Evolutionary conservation across 2,888 invertebrate species (phyloP), one percentile per base, ranked within the genome.

Genomic region (Hartigia nigra): DNA sequence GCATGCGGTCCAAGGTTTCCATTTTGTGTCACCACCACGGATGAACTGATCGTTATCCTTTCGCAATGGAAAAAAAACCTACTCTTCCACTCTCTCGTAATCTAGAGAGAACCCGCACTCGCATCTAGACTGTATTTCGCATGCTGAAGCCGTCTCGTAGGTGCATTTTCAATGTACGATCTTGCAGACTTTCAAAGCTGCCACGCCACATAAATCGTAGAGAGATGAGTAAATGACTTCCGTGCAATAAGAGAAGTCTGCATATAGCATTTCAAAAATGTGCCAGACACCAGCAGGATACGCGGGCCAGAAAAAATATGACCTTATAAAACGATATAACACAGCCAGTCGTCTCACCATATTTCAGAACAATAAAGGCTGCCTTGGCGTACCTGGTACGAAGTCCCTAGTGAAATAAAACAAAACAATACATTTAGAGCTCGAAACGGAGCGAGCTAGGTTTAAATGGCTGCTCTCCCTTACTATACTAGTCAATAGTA

Each of bases 1-100:
- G 90, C 90, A 91, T 90, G 90, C 90, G 90, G 86, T 82, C 78
- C 14, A 74, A 72, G 75, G 81, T 69, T 87, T 86, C 88, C 89
- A 88, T 88, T 86, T 87, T 87, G 83, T 85, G 83, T 80, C 80
- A 82, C 82, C 77, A 31, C 9, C 55, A 23, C 23, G 23, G 55
- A 55, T 55, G 23, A 55, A 2, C 55, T 23, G 55, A 55, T 55
- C 55, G 9, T 55, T 55, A 55, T 55, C 55, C 55, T 14, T 9
- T 55, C 9, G 23, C 55, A 9, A 23, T 55, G 23, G 2, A 5
- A 23, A 55, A 23, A 55, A 2, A 55, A 3, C 55, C 55, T 2
- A 9, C 23, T 5, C 39, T 1, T 23, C 5, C 23, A 1, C 55
- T 23, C 35, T 35, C 55, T 9, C 9, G 23, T 23, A 55, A 55